These are phyloP conservation scores for Aphaenogaster floridana DNA, from an alignment of 1,140 invertebrate genomes.

Conservation along the genomic window DNA sequence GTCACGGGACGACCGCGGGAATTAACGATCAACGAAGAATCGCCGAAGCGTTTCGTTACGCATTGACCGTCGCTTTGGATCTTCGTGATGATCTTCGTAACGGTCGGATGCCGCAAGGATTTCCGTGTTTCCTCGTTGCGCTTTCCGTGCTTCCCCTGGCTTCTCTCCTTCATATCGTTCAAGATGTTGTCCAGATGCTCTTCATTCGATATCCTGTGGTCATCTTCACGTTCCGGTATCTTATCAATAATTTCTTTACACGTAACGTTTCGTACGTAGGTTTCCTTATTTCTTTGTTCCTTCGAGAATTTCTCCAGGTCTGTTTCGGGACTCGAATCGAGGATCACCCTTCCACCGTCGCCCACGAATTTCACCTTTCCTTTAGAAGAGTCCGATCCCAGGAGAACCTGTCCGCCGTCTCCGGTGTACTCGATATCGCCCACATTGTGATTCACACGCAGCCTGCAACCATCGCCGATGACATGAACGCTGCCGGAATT, in stretches of 20 bases:
- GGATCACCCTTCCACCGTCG: conserved; percentile 74
- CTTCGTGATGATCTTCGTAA: conserved; percentile 58
- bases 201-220: not conserved
- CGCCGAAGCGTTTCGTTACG: conserved; percentile 31
- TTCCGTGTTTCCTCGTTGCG: conserved; percentile 36
- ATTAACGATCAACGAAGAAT: conserved; percentile 24
- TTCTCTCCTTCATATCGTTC: conserved; percentile 11
- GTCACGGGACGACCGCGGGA: not conserved
- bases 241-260: not conserved
- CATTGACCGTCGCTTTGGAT: conserved; percentile 25
- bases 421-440: conserved; percentile 81
- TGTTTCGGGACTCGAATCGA: not conserved
- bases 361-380: conserved; percentile 77
- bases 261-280: not conserved
- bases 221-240: not conserved
- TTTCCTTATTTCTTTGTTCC: not conserved
- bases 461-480: conserved; percentile 79
- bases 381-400: conserved; percentile 73
- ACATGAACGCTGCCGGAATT: conserved; percentile 79
- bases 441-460: conserved; percentile 76
- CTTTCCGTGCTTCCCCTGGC: not conserved
- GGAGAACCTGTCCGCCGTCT: conserved; percentile 78
- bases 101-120: conserved; percentile 19
- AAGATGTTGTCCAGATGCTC: conserved; percentile 18
- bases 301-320: not conserved